Evolutionary conservation across 2,888 invertebrate species (phyloP).

Genomic region (Germaria angustata): DNA sequence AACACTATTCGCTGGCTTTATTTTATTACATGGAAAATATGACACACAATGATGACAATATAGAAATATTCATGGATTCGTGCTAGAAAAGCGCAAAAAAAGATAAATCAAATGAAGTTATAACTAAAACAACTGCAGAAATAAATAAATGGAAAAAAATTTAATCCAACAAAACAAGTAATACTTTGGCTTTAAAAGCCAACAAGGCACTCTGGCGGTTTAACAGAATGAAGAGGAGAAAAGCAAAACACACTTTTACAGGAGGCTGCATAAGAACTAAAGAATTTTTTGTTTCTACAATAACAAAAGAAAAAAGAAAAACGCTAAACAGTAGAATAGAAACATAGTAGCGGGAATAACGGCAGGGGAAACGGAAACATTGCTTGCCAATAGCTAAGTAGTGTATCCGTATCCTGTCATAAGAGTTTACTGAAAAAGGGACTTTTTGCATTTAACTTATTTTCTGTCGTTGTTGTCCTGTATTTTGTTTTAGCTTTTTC

Average conservation of each 20-base stretch:
- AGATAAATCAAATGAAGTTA: not conserved
- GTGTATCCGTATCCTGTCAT: slow-evolving; percentile 68
- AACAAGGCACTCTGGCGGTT: slow-evolving; percentile 45
- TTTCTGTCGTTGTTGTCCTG: slow-evolving; percentile 19
- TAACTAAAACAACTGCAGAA: slow-evolving; percentile 43
- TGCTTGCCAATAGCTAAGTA: slow-evolving; percentile 67
- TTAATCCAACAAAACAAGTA: slow-evolving; percentile 50
- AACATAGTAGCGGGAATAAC: slow-evolving; percentile 26
- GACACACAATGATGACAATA: slow-evolving; percentile 56
- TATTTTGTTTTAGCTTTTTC: slow-evolving; percentile 18
- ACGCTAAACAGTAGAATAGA: not conserved
- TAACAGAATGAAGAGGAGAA: slow-evolving; percentile 31
- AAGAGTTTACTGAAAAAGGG: slow-evolving; percentile 53
- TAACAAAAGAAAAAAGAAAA: not conserved
- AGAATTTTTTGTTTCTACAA: not conserved
- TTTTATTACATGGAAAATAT: slow-evolving; percentile 54
- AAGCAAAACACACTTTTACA: slow-evolving; percentile 4
- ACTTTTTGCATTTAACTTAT: slow-evolving; percentile 14
- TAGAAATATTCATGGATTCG: slow-evolving; percentile 60
- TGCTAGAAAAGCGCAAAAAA: not conserved
- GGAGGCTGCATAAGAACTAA: slow-evolving; percentile 29
- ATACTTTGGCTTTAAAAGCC: slow-evolving; percentile 60
- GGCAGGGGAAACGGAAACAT: slow-evolving; percentile 65
- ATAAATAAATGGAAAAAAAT: slow-evolving; percentile 33
- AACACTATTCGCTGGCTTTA: slow-evolving; percentile 4